These are phyloP conservation scores for Agriopis aurantiaria DNA, from an alignment of 2,888 invertebrate genomes.

Conservation along the genomic window DNA sequence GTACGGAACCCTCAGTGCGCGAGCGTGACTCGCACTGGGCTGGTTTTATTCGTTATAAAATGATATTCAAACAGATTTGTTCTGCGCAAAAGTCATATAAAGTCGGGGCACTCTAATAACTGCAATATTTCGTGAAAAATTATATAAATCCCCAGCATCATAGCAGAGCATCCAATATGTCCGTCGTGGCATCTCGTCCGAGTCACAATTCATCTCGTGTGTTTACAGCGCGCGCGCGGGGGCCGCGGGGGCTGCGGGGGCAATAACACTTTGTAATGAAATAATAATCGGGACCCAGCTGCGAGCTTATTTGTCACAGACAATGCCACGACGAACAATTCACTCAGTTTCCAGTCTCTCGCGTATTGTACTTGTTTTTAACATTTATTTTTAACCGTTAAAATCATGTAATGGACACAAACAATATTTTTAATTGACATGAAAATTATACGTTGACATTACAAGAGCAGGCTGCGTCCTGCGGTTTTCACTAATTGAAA, in stretches of 20 bases:
- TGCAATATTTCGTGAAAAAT: constrained; percentile 9
- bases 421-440: neutral
- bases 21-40: too few species aligned
- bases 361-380: neutral
- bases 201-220: constrained; percentile 22
- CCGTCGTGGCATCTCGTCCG: constrained; percentile 3
- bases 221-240: constrained; percentile 9
- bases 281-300: constrained; percentile 35
- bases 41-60: too few species aligned
- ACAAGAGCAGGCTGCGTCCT: too few species aligned
- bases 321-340: constrained; percentile 22
- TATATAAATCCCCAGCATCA: neutral
- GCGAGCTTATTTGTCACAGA: constrained; percentile 32
- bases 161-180: constrained; percentile 18
- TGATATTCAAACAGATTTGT: too few species aligned
- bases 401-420: neutral
- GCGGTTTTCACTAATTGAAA: too few species aligned
- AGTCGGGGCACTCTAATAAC: too few species aligned
- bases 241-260: too few species aligned
- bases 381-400: neutral
- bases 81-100: too few species aligned
- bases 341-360: constrained; percentile 3
- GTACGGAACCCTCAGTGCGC: too few species aligned
- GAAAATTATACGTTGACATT: neutral
- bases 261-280: constrained; percentile 34